These are phyloP conservation scores for Actinemys pallida DNA, from an alignment of 2,113 vertebrate species.

Conservation along the genomic window DNA sequence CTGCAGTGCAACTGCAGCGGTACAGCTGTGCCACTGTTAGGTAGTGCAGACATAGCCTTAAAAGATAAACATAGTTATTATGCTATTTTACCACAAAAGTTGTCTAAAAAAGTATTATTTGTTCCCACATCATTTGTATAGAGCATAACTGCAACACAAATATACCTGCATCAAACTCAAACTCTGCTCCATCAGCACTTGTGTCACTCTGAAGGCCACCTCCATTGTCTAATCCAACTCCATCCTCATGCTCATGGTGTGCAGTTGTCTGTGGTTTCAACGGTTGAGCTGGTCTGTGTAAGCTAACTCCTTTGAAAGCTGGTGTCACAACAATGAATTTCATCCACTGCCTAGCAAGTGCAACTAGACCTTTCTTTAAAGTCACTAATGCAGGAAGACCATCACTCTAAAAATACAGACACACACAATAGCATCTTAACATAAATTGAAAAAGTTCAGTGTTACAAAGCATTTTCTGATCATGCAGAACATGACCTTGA, in stretches of 20 bases:
- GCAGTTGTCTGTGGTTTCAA: constrained; percentile 83
- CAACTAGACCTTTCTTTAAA: constrained; percentile 96
- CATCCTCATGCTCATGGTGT: constrained; percentile 79
- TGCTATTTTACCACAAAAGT: neutral
- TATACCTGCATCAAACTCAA: constrained; percentile 98
- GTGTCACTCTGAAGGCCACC: constrained; percentile 95
- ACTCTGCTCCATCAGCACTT: constrained; percentile 96
- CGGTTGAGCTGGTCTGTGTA: constrained; percentile 89
- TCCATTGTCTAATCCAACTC: constrained; percentile 87
- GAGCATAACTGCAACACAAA: neutral
- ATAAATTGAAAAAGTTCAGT: neutral
- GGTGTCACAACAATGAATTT: constrained; percentile 99
- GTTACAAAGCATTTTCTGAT: neutral
- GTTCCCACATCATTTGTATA: neutral
- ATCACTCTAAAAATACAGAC: constrained; percentile 84
- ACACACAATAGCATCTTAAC: neutral
- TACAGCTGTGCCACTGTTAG: too few relatives aligned
- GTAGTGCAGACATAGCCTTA: neutral
- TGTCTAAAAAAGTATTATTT: neutral
- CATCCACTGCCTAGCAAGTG: constrained; percentile 98
- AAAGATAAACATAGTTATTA: neutral
- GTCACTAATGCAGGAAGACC: constrained; percentile 97
- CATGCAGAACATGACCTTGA: neutral
- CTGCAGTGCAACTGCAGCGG: too few relatives aligned
- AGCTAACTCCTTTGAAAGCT: constrained; percentile 94